A percentile compares a stretch with the other conserved stretches of the same genome.
These are phyloP conservation scores for Arge pagana DNA, from an alignment of 2,888 invertebrate species.

Conservation along the genomic window DNA sequence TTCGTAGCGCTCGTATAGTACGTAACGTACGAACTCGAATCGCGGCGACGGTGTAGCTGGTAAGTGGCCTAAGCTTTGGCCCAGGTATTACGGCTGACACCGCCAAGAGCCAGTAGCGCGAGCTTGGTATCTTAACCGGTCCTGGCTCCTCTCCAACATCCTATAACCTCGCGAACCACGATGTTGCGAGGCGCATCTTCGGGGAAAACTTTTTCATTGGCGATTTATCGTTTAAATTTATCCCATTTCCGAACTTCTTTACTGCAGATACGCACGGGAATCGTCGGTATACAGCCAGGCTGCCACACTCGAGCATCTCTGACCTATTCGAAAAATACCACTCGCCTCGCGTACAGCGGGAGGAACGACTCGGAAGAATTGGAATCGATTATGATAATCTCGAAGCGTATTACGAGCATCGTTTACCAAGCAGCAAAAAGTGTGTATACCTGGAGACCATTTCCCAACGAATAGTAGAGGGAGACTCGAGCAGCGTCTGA, in stretches of 20 bases:
- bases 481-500: not conserved
- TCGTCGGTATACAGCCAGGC: not conserved
- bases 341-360: not conserved
- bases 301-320: not conserved
- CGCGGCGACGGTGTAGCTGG: too few species aligned
- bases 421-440: not conserved
- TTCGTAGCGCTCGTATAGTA: too few species aligned
- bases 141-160: too few species aligned
- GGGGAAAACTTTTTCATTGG: conserved; percentile 1
- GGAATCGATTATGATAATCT: conserved; percentile 13
- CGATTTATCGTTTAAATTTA: conserved; percentile 7
- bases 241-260: not conserved
- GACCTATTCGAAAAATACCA: not conserved
- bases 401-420: conserved; percentile 8
- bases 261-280: not conserved
- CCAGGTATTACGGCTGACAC: too few species aligned
- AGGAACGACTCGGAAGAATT: not conserved
- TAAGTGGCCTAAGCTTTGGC: too few species aligned
- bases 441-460: not conserved
- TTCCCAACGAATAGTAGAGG: not conserved
- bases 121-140: too few species aligned
- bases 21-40: too few species aligned
- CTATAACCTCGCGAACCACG: too few species aligned
- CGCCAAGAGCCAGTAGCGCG: too few species aligned
- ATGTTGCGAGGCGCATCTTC: too few species aligned